phyloP scores from a whole-genome alignment of 2,113 vertebrate genomes.

The Orthonyx spaldingii region DNA sequence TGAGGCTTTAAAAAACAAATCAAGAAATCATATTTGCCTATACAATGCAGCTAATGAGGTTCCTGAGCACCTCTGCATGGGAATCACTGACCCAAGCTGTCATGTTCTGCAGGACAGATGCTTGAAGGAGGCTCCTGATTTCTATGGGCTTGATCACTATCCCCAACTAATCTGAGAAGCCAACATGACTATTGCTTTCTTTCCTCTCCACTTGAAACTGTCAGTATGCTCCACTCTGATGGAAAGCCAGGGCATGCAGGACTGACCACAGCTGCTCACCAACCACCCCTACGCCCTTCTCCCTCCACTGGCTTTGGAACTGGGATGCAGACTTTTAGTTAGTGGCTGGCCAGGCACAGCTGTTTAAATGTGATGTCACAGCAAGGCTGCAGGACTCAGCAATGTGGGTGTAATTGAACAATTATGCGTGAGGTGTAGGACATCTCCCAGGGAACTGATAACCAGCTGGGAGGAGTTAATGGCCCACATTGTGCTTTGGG shows the following conservation, averaged over 20 bases:
- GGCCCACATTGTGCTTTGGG: not conserved
- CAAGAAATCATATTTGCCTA: not conserved
- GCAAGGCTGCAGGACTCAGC: not conserved
- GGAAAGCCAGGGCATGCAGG: not conserved
- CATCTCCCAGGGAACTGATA: conserved; percentile 24
- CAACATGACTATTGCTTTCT: not conserved
- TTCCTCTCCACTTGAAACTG: not conserved
- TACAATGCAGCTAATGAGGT: not conserved
- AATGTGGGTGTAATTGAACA: conserved; percentile 5
- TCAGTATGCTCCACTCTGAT: not conserved
- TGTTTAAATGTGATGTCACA: conserved; percentile 7
- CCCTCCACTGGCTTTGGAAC: not conserved
- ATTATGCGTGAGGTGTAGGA: not conserved
- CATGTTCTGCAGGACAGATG: not conserved
- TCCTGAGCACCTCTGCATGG: not conserved
- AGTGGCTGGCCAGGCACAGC: conserved; percentile 20
- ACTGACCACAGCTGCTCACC: not conserved
- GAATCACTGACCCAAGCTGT: not conserved
- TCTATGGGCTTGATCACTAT: not conserved
- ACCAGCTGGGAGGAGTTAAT: conserved; percentile 45
- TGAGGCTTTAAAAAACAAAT: not conserved
- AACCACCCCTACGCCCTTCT: not conserved
- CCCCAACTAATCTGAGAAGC: not conserved
- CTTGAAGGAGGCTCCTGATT: not conserved
- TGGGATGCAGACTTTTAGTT: not conserved